Evolutionary conservation across 2,888 invertebrate species (phyloP).

Genomic region (Platycheirus albimanus): DNA sequence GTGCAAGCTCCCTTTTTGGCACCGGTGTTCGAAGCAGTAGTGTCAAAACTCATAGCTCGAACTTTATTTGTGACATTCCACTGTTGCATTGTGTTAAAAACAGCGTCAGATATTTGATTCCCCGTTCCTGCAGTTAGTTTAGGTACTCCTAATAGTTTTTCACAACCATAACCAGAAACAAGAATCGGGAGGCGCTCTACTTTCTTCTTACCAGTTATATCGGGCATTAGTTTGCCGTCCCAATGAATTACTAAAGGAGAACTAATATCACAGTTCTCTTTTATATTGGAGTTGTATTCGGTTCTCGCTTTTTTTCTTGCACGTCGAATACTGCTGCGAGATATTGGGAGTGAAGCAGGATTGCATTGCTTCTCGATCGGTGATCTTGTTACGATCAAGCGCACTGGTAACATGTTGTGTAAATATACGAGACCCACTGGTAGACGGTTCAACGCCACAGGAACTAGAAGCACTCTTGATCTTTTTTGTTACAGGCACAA

Average conservation of each 20-base stretch:
- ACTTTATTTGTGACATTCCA: too few relatives aligned
- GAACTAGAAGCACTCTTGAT: too few relatives aligned
- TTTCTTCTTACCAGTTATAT: constrained; percentile 27
- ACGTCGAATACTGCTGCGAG: too few relatives aligned
- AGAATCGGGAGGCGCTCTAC: constrained; percentile 42
- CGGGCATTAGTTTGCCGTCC: constrained; percentile 17
- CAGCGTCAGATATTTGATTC: constrained; percentile 1
- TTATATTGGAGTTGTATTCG: not conserved
- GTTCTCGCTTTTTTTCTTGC: too few relatives aligned
- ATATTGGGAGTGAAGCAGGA: constrained; percentile 38
- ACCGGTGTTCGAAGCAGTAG: too few relatives aligned
- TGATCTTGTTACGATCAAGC: constrained; percentile 39
- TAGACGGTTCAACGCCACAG: not conserved
- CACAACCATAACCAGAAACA: constrained; percentile 29
- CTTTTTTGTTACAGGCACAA: not conserved
- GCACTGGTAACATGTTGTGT: too few relatives aligned
- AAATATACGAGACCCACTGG: constrained; percentile 2
- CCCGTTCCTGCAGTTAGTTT: constrained; percentile 36
- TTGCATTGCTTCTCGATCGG: constrained; percentile 39
- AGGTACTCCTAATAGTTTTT: too few relatives aligned
- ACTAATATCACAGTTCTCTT: constrained; percentile 1
- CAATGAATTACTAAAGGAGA: constrained; percentile 31
- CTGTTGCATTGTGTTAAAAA: too few relatives aligned
- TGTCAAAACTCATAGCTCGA: too few relatives aligned
- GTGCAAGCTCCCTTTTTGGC: too few relatives aligned